A percentile compares a stretch with the other conserved stretches of the same genome.
Evolutionary conservation across 2,888 invertebrate genomes (phyloP).

Genomic region (Drosophila macrospina): DNA sequence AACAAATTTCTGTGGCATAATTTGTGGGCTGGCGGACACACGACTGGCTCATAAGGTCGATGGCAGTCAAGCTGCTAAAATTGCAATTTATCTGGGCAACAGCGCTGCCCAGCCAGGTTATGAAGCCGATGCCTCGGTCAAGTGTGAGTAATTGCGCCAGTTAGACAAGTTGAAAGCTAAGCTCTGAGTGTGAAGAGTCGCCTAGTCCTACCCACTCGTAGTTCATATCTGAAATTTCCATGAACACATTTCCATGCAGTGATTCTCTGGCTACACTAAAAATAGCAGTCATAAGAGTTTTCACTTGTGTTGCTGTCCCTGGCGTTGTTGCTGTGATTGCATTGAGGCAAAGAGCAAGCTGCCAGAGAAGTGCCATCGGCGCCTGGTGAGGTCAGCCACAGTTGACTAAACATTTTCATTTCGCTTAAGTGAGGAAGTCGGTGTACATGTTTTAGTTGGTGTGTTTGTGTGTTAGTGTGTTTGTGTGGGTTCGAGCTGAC

Average conservation of each 20-base stretch:
- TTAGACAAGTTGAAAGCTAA: constrained; percentile 62
- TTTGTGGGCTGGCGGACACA: background rate
- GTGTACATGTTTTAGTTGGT: constrained; percentile 1
- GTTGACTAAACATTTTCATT: constrained; percentile 81
- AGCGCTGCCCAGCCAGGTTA: constrained; percentile 31
- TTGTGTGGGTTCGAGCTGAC: constrained; percentile 20
- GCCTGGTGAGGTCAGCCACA: constrained; percentile 69
- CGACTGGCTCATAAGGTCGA: constrained; percentile 21
- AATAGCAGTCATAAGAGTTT: constrained; percentile 62
- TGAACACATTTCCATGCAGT: constrained; percentile 45
- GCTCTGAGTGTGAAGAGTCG: constrained; percentile 6
- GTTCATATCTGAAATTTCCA: constrained; percentile 66
- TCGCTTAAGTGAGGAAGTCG: constrained; percentile 42
- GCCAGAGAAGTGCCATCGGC: constrained; percentile 32
- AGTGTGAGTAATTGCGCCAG: constrained; percentile 77
- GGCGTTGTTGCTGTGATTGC: constrained; percentile 21
- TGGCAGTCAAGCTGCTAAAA: constrained; percentile 42
- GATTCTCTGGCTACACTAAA: constrained; percentile 52
- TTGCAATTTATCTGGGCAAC: constrained; percentile 57
- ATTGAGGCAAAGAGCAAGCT: constrained; percentile 15
- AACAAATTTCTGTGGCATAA: constrained; percentile 5
- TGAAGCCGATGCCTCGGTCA: constrained; percentile 46
- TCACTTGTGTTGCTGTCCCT: constrained; percentile 31
- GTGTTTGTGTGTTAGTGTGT: no score
- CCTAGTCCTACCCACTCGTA: background rate